Evolutionary conservation across 2,888 invertebrate species (phyloP).

Genomic region (Coecobrya sp.): DNA sequence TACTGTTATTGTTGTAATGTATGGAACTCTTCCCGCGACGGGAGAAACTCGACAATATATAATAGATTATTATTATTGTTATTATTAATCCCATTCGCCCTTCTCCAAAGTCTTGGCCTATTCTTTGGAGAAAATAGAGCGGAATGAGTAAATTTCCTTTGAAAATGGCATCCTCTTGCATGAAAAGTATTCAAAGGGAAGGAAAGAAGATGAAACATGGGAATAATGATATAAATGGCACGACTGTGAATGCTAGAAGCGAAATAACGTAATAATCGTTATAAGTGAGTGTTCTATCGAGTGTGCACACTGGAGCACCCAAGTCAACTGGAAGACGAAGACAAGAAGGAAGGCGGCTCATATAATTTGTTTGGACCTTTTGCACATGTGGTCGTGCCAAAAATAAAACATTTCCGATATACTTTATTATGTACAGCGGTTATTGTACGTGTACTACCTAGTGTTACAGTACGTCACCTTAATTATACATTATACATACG

Average conservation of each 20-base stretch:
- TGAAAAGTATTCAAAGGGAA: neutral
- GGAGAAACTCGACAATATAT: slow-evolving; percentile 24
- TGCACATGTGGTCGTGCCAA: neutral
- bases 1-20: neutral
- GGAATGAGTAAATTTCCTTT: slow-evolving; percentile 81
- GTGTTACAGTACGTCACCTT: neutral
- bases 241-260: slow-evolving; percentile 19
- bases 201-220: slow-evolving; percentile 48
- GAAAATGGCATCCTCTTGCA: slow-evolving; percentile 67
- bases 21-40: neutral
- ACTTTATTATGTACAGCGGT: no score
- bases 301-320: neutral
- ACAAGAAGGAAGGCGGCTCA: neutral
- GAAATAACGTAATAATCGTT: slow-evolving; percentile 25
- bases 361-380: neutral
- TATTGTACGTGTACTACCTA: neutral
- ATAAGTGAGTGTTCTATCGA: neutral
- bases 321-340: neutral
- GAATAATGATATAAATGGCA: slow-evolving; percentile 55
- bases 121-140: slow-evolving; percentile 80
- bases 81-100: slow-evolving; percentile 70
- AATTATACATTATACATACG: neutral
- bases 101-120: neutral
- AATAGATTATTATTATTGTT: slow-evolving; percentile 10
- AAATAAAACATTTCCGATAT: neutral